Conservation (phyloP, 2,888 invertebrate genomes). For the Drosophila fulvimacula region DNA sequence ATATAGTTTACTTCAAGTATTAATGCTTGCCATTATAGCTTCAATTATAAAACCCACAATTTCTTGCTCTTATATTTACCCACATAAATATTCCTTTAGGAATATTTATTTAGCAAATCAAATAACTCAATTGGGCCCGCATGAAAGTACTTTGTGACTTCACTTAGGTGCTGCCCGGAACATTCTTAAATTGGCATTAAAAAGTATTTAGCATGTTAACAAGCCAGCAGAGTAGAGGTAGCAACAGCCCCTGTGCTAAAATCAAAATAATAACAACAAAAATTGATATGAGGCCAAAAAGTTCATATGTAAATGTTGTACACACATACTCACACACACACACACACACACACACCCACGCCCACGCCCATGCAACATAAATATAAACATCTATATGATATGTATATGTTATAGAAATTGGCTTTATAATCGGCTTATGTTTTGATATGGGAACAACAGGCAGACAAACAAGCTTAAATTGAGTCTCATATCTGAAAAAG, state of each 20-base stretch:
- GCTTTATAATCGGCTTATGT: conserved; percentile 73
- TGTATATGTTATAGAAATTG: conserved; percentile 65
- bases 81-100: not conserved
- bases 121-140: conserved; percentile 7
- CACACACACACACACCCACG: conserved; percentile 11
- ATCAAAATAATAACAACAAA: conserved; percentile 54
- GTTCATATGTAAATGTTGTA: conserved; percentile 45
- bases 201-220: conserved; percentile 76
- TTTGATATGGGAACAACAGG: conserved; percentile 67
- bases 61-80: not conserved
- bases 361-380: conserved; percentile 27
- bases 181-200: conserved; percentile 67
- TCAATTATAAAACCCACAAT: not conserved
- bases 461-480: conserved; percentile 72
- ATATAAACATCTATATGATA: conserved; percentile 45
- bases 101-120: conserved; percentile 9
- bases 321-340: conserved; percentile 10
- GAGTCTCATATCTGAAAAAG: conserved; percentile 52
- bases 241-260: conserved; percentile 13
- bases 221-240: conserved; percentile 41
- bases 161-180: conserved; percentile 5
- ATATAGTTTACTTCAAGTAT: not conserved
- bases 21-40: not conserved
- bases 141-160: conserved; percentile 4
- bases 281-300: conserved; percentile 59